These are phyloP conservation scores for Cheirogaleus medius DNA, from an alignment of 2,113 vertebrate genomes.

Conservation along the genomic window DNA sequence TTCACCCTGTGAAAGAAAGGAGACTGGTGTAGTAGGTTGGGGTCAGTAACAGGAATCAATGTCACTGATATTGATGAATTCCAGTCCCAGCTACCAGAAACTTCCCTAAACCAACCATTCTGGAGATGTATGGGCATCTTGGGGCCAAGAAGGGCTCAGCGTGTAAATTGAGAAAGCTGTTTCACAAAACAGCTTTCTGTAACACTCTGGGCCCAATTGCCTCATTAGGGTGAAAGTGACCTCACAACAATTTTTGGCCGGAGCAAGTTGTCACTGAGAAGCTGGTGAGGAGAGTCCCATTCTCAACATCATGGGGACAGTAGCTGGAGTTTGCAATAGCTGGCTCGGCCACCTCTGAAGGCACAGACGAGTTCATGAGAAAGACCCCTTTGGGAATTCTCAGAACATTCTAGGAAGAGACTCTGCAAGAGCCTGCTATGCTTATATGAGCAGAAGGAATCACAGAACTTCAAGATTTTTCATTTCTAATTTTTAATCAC, in stretches of 20 bases:
- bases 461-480: neutral
- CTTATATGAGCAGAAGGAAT: neutral
- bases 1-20: neutral
- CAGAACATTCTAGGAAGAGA: neutral
- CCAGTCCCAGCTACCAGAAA: neutral
- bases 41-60: neutral
- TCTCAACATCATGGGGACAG: neutral
- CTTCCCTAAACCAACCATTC: neutral
- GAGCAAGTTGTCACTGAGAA: neutral
- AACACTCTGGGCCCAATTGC: neutral
- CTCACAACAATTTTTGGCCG: neutral
- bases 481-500: neutral
- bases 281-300: neutral
- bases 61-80: neutral
- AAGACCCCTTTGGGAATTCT: neutral
- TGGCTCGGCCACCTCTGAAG: neutral
- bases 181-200: neutral
- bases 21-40: neutral
- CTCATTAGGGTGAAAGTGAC: neutral
- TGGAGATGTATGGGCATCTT: no score
- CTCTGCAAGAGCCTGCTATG: neutral
- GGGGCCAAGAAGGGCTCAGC: neutral
- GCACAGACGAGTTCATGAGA: neutral
- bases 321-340: neutral
- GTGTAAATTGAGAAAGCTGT: neutral